Evolutionary conservation across 2,113 vertebrate species (phyloP).

Genomic region (Crotalus tigris): DNA sequence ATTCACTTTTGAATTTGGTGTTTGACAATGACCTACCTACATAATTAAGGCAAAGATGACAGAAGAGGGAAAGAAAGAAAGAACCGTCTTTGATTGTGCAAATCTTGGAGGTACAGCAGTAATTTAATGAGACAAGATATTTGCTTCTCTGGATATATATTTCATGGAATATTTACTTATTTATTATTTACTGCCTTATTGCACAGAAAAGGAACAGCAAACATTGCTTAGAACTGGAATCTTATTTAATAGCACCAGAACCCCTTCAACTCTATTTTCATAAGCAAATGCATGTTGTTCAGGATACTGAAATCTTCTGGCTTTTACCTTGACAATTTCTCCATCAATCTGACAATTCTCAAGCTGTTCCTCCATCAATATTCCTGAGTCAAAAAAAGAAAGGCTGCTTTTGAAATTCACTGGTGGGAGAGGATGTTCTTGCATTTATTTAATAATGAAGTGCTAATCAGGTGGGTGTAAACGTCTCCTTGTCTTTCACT

Average conservation of each 20-base stretch:
- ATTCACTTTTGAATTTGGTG: conserved; percentile 41
- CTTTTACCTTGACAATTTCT: not conserved
- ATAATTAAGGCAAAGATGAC: not conserved
- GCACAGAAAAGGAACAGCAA: not conserved
- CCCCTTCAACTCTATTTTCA: not conserved
- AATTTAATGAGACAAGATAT: conserved; percentile 40
- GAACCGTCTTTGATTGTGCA: conserved; percentile 33
- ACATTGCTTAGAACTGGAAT: not conserved
- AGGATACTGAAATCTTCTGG: not conserved
- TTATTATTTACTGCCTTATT: not conserved
- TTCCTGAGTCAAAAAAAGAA: not conserved
- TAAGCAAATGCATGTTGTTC: not conserved
- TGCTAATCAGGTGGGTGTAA: not conserved
- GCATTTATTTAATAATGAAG: not conserved
- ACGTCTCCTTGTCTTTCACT: not conserved
- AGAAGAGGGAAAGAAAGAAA: not conserved
- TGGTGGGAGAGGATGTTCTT: not conserved
- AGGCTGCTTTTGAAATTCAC: not conserved
- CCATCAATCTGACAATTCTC: not conserved
- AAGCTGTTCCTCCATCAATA: not conserved
- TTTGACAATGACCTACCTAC: conserved; percentile 46
- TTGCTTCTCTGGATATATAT: conserved; percentile 15
- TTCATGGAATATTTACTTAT: not conserved
- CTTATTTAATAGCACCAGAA: conserved; percentile 11
- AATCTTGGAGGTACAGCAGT: conserved; percentile 15